Conservation (phyloP, 1,140 invertebrate genomes). For the Drosophila melanogaster region Release_6_plus_ISO1_MT NT_037436.4:13887501-13888000, state of each 20-base stretch:
- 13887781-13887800: constrained; percentile 2
- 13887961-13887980: neutral
- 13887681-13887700: constrained; percentile 39
- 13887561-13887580: constrained; percentile 41
- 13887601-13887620: constrained; percentile 27
- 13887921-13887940: constrained; percentile 50
- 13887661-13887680: constrained; percentile 13
- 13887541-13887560: constrained; percentile 50
- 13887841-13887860: constrained; percentile 56
- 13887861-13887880: constrained; percentile 44
- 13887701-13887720: constrained; percentile 26
- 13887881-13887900: constrained; percentile 15
- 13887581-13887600: constrained; percentile 45
- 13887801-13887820: constrained; percentile 45
- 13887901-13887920: constrained; percentile 50
- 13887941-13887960: neutral
- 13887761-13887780: constrained; percentile 41
- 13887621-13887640: constrained; percentile 21
- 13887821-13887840: constrained; percentile 69
- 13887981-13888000: constrained; percentile 22
- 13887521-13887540: constrained; percentile 68
- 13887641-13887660: constrained; percentile 24
- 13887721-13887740: neutral
- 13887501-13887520: constrained; percentile 79
- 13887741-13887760: constrained; percentile 12